Percentiles rank a stretch among this genome's conserved stretches.
phyloP scores from a whole-genome alignment of 2,797 vertebrate species.

The Poeciliopsis presidionis region DNA sequence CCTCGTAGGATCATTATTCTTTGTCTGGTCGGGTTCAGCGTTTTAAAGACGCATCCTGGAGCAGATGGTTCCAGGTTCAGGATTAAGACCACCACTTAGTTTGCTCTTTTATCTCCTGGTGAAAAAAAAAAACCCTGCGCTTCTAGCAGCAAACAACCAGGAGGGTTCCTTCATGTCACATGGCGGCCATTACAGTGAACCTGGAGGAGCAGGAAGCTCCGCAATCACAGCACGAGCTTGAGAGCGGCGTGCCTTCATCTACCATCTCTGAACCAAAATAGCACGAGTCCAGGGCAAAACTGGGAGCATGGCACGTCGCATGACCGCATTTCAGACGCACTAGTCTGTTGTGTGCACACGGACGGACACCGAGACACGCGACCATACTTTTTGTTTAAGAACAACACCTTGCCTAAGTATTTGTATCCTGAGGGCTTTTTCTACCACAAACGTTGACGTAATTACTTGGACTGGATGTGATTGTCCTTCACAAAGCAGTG shows the following conservation, averaged over 20 bases:
- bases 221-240: slow-evolving; percentile 1
- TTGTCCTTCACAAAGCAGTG: neutral
- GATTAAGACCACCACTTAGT: slow-evolving; percentile 69
- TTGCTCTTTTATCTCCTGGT: slow-evolving; percentile 57
- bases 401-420: neutral
- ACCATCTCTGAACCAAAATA: neutral
- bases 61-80: slow-evolving; percentile 69
- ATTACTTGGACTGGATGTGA: neutral
- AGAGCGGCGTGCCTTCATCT: neutral
- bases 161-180: neutral
- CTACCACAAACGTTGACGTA: neutral
- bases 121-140: slow-evolving; percentile 24
- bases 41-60: slow-evolving; percentile 36
- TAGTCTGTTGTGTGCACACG: neutral
- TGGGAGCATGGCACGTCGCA: neutral
- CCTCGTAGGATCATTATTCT: neutral
- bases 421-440: neutral
- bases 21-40: slow-evolving; percentile 19
- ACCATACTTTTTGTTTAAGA: neutral
- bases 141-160: neutral
- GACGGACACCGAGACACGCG: neutral
- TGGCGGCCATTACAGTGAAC: slow-evolving; percentile 40
- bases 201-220: slow-evolving; percentile 6
- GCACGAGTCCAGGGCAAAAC: slow-evolving; percentile 10
- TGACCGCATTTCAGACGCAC: neutral